Percentiles rank a stretch among this genome's conserved stretches.
Evolutionary conservation across 2,797 vertebrate species (phyloP).

Genomic region (Coendou prehensilis): DNA sequence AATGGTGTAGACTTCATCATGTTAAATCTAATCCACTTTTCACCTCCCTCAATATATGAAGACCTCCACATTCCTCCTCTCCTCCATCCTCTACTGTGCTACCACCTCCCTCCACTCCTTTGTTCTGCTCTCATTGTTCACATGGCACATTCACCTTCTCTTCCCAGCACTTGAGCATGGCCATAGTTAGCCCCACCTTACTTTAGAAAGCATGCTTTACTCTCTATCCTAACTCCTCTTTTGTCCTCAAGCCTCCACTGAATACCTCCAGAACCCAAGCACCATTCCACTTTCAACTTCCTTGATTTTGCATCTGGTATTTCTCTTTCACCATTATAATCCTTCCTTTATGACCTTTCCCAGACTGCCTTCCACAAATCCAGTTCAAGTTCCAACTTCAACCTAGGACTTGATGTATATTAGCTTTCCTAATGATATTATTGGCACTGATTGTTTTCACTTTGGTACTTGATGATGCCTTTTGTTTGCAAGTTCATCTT

Average conservation of each 20-base stretch:
- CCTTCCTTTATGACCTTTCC: background rate
- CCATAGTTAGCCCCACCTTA: background rate
- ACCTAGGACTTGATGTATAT: background rate
- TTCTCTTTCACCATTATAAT: background rate
- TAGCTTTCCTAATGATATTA: background rate
- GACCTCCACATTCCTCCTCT: background rate
- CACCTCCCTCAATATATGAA: background rate
- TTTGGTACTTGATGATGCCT: background rate
- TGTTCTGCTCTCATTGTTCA: background rate
- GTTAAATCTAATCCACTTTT: background rate
- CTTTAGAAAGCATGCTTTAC: background rate
- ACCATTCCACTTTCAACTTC: background rate
- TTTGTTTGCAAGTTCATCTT: background rate
- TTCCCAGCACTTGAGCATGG: background rate
- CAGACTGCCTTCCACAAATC: background rate
- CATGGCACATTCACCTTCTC: background rate
- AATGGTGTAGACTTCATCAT: background rate
- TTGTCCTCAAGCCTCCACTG: background rate
- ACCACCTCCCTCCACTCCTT: background rate
- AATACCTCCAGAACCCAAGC: background rate
- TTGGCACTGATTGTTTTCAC: background rate
- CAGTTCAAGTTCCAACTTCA: background rate
- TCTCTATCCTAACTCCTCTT: background rate
- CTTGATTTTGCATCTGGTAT: background rate
- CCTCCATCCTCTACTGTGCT: background rate